Evolutionary conservation across 2,797 vertebrate species (phyloP), one percentile per base, ranked within the genome.

Genomic region (Semotilus atromaculatus): DNA sequence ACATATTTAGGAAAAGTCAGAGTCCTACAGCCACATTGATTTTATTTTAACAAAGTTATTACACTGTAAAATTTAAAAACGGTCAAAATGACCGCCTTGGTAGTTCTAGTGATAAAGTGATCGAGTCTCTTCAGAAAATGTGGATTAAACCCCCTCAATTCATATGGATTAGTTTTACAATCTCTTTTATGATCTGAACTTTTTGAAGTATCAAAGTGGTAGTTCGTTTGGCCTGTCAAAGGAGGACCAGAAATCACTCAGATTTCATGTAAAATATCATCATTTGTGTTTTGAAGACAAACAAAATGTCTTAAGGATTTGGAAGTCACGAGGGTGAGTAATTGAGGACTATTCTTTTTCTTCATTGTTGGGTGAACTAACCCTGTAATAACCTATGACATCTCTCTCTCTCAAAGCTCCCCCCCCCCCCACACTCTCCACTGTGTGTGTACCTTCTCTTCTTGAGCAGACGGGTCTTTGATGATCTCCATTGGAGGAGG

Each of bases 401-500:
- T 45, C 23, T n/a, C 64, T 58, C 26, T 36, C 21, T 34, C 13
- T 31, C 31, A 3, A n/a, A 48, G 31, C 78, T 68, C 45, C 64
- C 26, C 64, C 78, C 34, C 1, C 13, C 45, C 64, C 26, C 64
- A 64, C 34, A 1, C 13, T 48, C 10, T 34, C 10, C 21, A 5
- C 19, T 23, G 75, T 64, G 10, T 18, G 45, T 94, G 87, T 96
- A 99, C 98, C 97, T 99, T 98, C 83, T 99, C 97, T 7, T 99
- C 98, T 89, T 97, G 97, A 3, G 95, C 92, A 3, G 97, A 96
- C 3, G 98, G 97, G 66, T 99, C 97, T 90, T 99, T 98, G 91
- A 99, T 99, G 93, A 99, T 99, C 94, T 99, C 97, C 98, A 99
- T 99, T 64, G 96, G 98, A 0, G 98, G 98, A 74, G 98, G 98